Evolutionary conservation across 2,797 vertebrate species (phyloP).

Genomic region (Geotrypetes seraphini): DNA sequence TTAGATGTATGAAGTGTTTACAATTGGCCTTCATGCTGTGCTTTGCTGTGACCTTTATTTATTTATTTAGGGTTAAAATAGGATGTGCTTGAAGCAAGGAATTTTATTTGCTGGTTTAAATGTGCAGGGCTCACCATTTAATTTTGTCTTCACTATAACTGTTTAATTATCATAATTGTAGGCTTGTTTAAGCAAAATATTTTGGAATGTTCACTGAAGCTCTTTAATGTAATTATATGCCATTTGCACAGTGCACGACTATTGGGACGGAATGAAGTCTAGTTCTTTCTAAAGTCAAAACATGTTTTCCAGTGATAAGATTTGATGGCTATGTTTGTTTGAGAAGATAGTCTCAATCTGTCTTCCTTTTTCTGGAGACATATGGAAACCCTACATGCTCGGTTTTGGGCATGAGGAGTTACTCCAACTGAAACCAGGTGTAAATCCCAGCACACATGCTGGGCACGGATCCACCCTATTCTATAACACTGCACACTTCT

Average conservation of each 20-base stretch:
- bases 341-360: too few species aligned
- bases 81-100: slow-evolving; percentile 21
- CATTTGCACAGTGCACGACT: slow-evolving; percentile 11
- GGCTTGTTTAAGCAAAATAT: slow-evolving; percentile 35
- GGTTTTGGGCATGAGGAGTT: too few species aligned
- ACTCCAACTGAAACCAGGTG: too few species aligned
- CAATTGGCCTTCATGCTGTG: too few species aligned
- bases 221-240: slow-evolving; percentile 28
- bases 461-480: too few species aligned
- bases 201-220: slow-evolving; percentile 17
- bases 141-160: slow-evolving; percentile 24
- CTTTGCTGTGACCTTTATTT: too few species aligned
- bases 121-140: slow-evolving; percentile 32
- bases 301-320: slow-evolving; percentile 30
- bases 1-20: too few species aligned
- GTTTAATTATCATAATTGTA: slow-evolving; percentile 42
- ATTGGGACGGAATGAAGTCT: background rate
- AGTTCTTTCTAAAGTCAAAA: slow-evolving; percentile 17
- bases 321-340: background rate
- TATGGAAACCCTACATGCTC: too few species aligned
- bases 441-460: too few species aligned
- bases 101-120: slow-evolving; percentile 24
- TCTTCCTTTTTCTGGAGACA: too few species aligned
- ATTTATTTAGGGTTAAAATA: too few species aligned
- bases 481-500: too few species aligned